Base-by-base conservation (phyloP, 1,140 invertebrate genomes). In the Papilio machaon region DNA sequence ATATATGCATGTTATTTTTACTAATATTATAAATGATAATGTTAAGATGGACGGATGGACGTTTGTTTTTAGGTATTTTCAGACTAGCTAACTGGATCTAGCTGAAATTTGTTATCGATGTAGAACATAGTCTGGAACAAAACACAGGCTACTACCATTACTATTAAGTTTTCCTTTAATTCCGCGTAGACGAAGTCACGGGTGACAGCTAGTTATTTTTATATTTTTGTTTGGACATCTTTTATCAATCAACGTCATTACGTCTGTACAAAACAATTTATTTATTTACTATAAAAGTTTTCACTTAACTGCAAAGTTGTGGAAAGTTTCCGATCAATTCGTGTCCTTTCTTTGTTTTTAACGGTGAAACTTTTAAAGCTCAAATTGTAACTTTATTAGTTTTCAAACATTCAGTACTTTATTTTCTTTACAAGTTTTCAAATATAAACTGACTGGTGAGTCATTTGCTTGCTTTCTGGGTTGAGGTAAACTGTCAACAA, bases 321-420 rank as follows among this genome's bases (percentile, higher is more conserved):
- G 30, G 13, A 35, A 70, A 70, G 11, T 70, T 70, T 64, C 13
- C 30, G 30, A 35, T 70, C 64, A 70, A 70, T 70, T 23, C 13
- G 64, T 23, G 30, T 70, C 64, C 64, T 70, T 70, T 70, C 23
- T 70, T 70, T 70, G 64, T 70, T 35, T 60, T 70, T 70, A 35
- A 70, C 64, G 64, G 13, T 15, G 30, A 13, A 70, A 30, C 23
- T 64, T 60, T 60, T 30, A 30, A 64, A 64, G 8, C 11, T 70
- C 13, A 70, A 70, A 38, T 70, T 70, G 30, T 70, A 70, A 70
- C 60, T 35, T 67, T 67, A 35, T 70, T 70, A 70, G 30, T 35
- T 70, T 70, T 70, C 64, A 35, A 35, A 70, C 13, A 67, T 67
- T 10, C 10, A 64, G 30, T 64, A 8, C 10, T 7, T 64, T 70